Evolutionary conservation across 2,888 invertebrate species (phyloP), one percentile per base, ranked within the genome.

Genomic region (Sepiola atlantica): DNA sequence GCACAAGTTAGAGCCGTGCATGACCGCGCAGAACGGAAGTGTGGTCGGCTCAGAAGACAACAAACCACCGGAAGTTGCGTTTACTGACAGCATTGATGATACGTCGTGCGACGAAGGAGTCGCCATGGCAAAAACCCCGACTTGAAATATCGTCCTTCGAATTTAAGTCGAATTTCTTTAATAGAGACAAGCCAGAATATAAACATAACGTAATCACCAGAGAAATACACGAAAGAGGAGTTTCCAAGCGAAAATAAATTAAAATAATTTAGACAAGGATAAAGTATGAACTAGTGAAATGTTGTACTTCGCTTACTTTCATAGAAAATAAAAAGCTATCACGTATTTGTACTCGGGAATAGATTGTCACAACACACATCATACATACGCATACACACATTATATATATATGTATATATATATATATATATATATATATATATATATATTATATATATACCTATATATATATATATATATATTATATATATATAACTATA

Each of bases 81-180:
- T 96, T 94, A 95, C 95, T 55, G 96, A 96, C 94, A 96, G 96
- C 94, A 93, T 96, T 94, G 96, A 96, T 35, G 96, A 96, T 55
- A 95, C 95, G 28, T 96, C 96, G 32, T 95, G 96, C 94, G 96
- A 96, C 94, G 96, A 96, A 94, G 96, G 95, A 20, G 95, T 94
- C 4, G 94, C 94, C 28, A 94, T 95, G 95, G 94, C 93, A 24
- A 94, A 94, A 35, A 95, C 94, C 92, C 95, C 94, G 94, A 95
- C 91, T 94, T 95, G 94, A 95, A 45, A 95, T 94, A 95, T 95
- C 95, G 94, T 92, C 95, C 95, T 3, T 95, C 20, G 94, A 45
- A 45, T 45, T 55, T 91, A 90, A 92, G 54, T 92, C 57, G 28
- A 61, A 28, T 92, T n/a, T 28, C 35, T 61, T 77, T 28, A 35